These are phyloP conservation scores for Zhengitettix transpicula DNA, from an alignment of 2,888 invertebrate species.

Conservation along the genomic window DNA sequence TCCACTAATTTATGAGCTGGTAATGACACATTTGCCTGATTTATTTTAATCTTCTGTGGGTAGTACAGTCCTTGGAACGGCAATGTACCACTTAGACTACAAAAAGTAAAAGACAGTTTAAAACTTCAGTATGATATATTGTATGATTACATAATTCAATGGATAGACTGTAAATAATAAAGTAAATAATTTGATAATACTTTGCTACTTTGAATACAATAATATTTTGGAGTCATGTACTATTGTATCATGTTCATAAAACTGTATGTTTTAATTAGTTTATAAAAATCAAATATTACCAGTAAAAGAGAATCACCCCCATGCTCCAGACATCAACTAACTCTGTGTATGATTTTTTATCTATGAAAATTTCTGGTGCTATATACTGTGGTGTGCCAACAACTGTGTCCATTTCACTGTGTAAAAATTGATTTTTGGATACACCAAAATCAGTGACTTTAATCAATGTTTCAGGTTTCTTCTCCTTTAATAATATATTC, in stretches of 20 bases:
- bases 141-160: too few relatives aligned
- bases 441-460: slow-evolving; percentile 83
- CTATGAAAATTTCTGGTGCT: slow-evolving; percentile 70
- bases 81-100: not conserved
- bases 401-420: slow-evolving; percentile 66
- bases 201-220: too few relatives aligned
- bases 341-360: slow-evolving; percentile 40
- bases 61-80: not conserved
- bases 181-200: too few relatives aligned
- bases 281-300: slow-evolving; percentile 29
- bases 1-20: not conserved
- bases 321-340: slow-evolving; percentile 88
- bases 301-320: slow-evolving; percentile 71
- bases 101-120: not conserved
- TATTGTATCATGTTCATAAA: too few relatives aligned
- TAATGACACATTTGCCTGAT: not conserved
- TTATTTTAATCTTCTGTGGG: not conserved
- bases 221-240: too few relatives aligned
- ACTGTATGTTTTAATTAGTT: too few relatives aligned
- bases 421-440: slow-evolving; percentile 65
- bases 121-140: too few relatives aligned
- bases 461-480: slow-evolving; percentile 43
- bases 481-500: slow-evolving; percentile 49
- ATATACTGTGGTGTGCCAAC: slow-evolving; percentile 83
- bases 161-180: too few relatives aligned